Percentiles rank a stretch among this genome's conserved stretches.
phyloP scores from a whole-genome alignment of 2,888 invertebrate genomes.

The Scrobipalpa atriplicella region DNA sequence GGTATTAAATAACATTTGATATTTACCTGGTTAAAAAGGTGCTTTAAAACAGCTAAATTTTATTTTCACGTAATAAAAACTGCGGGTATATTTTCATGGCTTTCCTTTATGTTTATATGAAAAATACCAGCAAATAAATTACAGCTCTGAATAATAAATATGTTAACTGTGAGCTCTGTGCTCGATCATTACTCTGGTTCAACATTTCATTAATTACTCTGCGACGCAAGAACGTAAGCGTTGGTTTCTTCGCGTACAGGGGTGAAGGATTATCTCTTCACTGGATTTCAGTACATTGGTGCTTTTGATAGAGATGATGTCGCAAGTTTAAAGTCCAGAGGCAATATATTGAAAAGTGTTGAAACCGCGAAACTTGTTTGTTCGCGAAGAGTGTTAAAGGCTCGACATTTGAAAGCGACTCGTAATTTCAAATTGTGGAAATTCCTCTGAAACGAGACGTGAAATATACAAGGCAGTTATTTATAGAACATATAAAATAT shows the following conservation, averaged over 20 bases:
- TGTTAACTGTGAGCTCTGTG: not conserved
- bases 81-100: too few relatives aligned
- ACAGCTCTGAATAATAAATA: not conserved
- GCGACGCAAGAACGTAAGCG: not conserved
- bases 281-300: not conserved
- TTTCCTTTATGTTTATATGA: not conserved
- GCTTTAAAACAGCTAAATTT: too few relatives aligned
- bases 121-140: not conserved
- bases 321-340: not conserved
- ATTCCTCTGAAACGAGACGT: not conserved
- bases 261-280: not conserved
- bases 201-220: constrained; percentile 41
- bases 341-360: not conserved
- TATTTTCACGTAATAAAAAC: too few relatives aligned
- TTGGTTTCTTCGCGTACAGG: not conserved
- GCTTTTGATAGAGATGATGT: not conserved
- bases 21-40: too few relatives aligned
- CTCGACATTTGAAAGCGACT: not conserved
- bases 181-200: constrained; percentile 33
- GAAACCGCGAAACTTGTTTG: too few relatives aligned
- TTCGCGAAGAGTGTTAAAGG: not conserved
- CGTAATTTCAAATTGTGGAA: constrained; percentile 6
- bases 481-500: too few relatives aligned
- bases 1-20: too few relatives aligned
- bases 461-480: not conserved